A percentile compares a stretch with the other conserved stretches of the same genome.
These are phyloP conservation scores for Pentalonia nigronervosa DNA, from an alignment of 1,140 invertebrate species.

Conservation along the genomic window DNA sequence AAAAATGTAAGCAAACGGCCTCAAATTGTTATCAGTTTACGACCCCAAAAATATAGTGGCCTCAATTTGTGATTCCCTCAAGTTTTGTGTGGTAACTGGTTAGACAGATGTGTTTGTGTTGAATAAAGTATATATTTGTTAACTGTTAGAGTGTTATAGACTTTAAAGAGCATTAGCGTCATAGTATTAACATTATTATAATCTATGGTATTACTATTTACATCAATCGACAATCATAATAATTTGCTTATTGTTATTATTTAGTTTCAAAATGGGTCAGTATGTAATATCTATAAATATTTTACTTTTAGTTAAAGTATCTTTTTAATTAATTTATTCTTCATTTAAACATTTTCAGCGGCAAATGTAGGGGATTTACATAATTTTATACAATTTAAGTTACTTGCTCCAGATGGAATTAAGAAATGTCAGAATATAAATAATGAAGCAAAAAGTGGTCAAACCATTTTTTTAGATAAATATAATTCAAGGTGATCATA, in stretches of 20 bases:
- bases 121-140: too few species aligned
- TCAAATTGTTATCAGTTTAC: too few species aligned
- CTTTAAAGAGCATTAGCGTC: too few species aligned
- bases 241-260: background rate
- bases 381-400: background rate
- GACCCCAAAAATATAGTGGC: too few species aligned
- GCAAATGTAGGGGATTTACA: background rate
- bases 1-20: too few species aligned
- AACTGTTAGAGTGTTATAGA: too few species aligned
- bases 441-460: slow-evolving; percentile 29
- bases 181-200: too few species aligned
- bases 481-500: slow-evolving; percentile 1
- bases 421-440: slow-evolving; percentile 28
- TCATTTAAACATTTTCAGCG: background rate
- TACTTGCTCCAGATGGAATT: background rate
- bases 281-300: background rate
- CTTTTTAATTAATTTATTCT: background rate
- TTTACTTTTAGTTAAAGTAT: background rate
- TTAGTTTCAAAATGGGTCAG: background rate
- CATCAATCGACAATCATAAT: background rate
- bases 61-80: too few species aligned
- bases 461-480: background rate
- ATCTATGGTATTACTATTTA: background rate
- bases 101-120: too few species aligned
- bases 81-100: too few species aligned